Conservation (phyloP, 2,113 vertebrate species). For the Charina bottae region DNA sequence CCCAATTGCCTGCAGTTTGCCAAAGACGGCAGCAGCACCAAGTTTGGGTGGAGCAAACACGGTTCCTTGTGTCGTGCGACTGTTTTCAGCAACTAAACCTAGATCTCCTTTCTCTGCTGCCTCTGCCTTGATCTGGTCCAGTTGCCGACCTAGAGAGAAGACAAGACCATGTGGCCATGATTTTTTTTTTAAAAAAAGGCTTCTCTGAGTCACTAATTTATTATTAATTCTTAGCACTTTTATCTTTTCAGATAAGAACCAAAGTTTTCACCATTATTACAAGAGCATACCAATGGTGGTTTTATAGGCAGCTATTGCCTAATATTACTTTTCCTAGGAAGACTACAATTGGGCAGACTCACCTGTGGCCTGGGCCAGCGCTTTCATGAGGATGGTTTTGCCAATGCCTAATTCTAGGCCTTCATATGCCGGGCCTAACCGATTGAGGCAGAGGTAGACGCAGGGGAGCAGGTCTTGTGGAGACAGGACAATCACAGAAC, state of each 20-base stretch:
- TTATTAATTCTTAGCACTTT: neutral
- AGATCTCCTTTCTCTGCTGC: constrained; percentile 86
- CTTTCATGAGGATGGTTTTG: constrained; percentile 87
- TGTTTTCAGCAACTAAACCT: constrained; percentile 88
- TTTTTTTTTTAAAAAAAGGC: neutral
- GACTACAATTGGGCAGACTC: neutral
- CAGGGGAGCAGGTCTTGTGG: constrained; percentile 83
- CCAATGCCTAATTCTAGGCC: constrained; percentile 87
- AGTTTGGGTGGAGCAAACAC: constrained; percentile 86
- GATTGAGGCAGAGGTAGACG: constrained; percentile 88
- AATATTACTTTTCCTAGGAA: neutral
- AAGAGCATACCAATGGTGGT: neutral
- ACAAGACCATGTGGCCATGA: neutral
- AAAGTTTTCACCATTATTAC: neutral
- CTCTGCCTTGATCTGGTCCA: constrained; percentile 86
- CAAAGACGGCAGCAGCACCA: constrained; percentile 80
- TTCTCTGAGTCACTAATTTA: neutral
- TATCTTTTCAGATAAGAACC: neutral
- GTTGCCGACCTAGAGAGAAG: constrained; percentile 80
- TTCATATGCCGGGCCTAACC: constrained; percentile 85
- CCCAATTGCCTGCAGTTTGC: constrained; percentile 86
- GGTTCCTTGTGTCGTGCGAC: constrained; percentile 87
- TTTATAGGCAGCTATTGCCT: neutral
- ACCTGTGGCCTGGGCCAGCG: constrained; percentile 88
- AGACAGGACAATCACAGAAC: constrained; percentile 81